Base-by-base conservation (phyloP, 2,113 vertebrate species). In the Pongo abelii region DNA sequence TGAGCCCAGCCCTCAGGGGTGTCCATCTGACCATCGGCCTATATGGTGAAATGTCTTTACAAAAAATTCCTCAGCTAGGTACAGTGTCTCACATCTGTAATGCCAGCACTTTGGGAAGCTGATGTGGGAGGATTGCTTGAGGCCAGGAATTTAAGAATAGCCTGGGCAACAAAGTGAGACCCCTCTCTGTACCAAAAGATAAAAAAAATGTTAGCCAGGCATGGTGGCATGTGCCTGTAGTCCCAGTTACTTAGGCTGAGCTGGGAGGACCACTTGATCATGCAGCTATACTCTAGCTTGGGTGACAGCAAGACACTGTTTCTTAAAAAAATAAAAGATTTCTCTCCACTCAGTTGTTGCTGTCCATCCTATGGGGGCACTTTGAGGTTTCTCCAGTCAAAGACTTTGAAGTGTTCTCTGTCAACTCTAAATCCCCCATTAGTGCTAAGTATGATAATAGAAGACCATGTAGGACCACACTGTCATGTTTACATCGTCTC, bases 391-490 rank as follows among this genome's bases (percentile, higher is more conserved):
- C 89, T 74, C 35, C 43, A 74, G n/a, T n/a, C 75, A 79, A 93
- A 88, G 69, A 75, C 38, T 86, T 64, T 40, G 94, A 97, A n/a
- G n/a, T 25, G 78, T 83, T 81, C 67, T 96, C 48, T 78, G 48
- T 93, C 74, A 78, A 94, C 40, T 38, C 77, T 7, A 17, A 80
- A 17, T 22, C 20, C 72, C 16, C 46, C 38, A 84, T 91, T 93
- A 75, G 50, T 35, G 43, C 69, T 50, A 78, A 93, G 81, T 38
- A 32, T 0, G 2, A 40, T 50, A 52, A 52, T 69, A 80, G 89
- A 84, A 59, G 52, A 52, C 30, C 22, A 4, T 25, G 9, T 16
- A 70, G 3, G 27, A 40, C 25, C 5, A 6, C 70, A 50, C 70
- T 52, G 6, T 61, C 57, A 9, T 55, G 38, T 38, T 55, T 89